A percentile compares a stretch with the other conserved stretches of the same genome.
Conservation (phyloP, 2,113 vertebrate species). For the Madoqua kirkii region DNA sequence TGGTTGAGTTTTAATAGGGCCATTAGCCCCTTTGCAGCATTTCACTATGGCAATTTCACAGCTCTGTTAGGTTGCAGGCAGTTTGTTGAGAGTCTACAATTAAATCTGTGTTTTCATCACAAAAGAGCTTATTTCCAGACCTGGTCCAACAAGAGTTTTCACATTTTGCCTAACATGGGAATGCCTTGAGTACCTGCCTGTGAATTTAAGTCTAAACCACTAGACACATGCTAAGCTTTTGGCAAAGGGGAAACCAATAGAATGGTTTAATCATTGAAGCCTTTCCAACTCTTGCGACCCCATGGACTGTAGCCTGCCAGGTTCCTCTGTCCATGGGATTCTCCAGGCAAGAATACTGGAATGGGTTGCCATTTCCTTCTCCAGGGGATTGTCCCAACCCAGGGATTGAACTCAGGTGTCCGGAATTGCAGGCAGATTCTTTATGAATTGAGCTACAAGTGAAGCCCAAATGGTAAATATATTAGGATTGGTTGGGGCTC, state of each 20-base stretch:
- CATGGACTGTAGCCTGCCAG: not conserved
- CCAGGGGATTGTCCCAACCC: not conserved
- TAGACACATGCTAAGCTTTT: not conserved
- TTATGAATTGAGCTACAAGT: rapidly evolving
- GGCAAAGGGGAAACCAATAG: not conserved
- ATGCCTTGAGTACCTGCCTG: not conserved
- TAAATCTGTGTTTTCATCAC: not conserved
- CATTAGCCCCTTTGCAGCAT: not conserved
- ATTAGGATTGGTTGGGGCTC: not conserved
- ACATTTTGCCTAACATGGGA: not conserved
- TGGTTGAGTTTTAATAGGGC: not conserved
- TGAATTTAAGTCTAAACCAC: not conserved
- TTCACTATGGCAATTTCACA: not conserved
- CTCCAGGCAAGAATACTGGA: not conserved
- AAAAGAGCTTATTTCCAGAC: not conserved
- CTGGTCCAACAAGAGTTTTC: not conserved
- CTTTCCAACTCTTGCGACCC: not conserved
- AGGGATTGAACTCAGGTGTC: not conserved
- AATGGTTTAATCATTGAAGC: not conserved
- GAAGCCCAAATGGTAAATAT: not conserved
- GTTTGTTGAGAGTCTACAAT: not conserved
- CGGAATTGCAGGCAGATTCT: not conserved
- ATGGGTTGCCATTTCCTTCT: not conserved
- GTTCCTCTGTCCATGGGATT: not conserved
- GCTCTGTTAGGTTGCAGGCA: not conserved